Base-by-base conservation (phyloP, 2,888 invertebrate species). In the Teinopalpus imperialis region DNA sequence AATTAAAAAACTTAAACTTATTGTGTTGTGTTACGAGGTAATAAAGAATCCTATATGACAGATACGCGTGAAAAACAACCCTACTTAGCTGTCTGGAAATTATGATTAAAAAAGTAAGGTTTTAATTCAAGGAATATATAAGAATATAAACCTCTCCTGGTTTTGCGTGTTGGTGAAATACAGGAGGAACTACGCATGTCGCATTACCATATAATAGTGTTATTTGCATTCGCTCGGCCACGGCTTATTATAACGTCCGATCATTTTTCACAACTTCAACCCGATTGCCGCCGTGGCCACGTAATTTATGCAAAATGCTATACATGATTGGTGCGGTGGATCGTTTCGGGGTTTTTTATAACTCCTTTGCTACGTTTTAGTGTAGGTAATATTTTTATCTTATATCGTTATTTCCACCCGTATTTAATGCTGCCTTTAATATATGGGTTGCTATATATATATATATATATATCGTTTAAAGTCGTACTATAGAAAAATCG, bases 291-390 rank as follows among this genome's bases (percentile, higher is more conserved):
- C 9, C 29, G 34, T 74, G 69, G 54, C 60, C 57, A 53, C 54
- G 73, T 83, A 83, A 86, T 86, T 74, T 83, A 85, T 86, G 85
- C 75, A 79, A 87, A 87, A 81, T 77, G 72, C 78, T 66, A 62
- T 67, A 69, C 72, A 73, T 78, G 75, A 83, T 81, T 81, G 71
- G 76, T 62, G 64, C 49, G 47, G 67, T 63, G 66, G 69, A 71
- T 65, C 66, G 44, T 39, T 40, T 39, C 21, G 34, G 26, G 60
- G 60, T 63, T 73, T 67, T 60, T 53, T 56, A 57, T 61, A 57
- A 61, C 63, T 65, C 62, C 60, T 62, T 32, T 24, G 20, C 20
- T 10, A 35, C 27, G 7, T 48, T 61, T 61, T 61, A 58, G 63
- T 54, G 56, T 61, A 62, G 62, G 57, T 58, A 60, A 52, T 62